Evolutionary conservation across 1,140 invertebrate species (phyloP).

Genomic region (Aphelenchoides fujianensis): DNA sequence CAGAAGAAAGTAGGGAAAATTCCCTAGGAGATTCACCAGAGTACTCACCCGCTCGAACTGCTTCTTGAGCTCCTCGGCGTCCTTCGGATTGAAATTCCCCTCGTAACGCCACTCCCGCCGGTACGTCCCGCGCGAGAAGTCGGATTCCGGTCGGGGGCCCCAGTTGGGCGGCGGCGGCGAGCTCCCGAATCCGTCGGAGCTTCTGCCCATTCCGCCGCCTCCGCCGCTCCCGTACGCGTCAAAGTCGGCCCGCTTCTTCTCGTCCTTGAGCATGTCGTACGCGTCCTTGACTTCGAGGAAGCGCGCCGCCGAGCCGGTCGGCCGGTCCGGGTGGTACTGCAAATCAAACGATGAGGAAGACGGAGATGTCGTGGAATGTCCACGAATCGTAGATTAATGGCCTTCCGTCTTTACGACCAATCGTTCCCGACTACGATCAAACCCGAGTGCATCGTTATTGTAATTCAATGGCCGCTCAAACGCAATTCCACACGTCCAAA

Average conservation of each 20-base stretch:
- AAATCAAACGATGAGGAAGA: conserved; percentile 1
- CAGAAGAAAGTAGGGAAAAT: too few relatives aligned
- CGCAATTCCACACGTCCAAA: too few relatives aligned
- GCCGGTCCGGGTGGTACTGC: conserved; percentile 21
- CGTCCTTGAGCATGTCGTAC: conserved; percentile 13
- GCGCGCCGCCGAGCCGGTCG: not conserved
- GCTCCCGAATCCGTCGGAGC: not conserved
- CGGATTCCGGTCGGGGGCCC: not conserved
- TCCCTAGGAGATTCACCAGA: too few relatives aligned
- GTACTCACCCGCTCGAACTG: not conserved
- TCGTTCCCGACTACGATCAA: too few relatives aligned
- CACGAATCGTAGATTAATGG: too few relatives aligned
- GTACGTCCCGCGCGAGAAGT: not conserved
- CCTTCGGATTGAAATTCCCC: not conserved
- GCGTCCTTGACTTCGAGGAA: conserved; percentile 17
- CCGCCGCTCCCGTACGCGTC: not conserved
- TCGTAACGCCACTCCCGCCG: not conserved
- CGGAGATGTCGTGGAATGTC: too few relatives aligned
- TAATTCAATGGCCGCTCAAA: too few relatives aligned
- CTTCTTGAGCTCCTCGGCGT: too few relatives aligned
- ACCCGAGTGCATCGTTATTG: too few relatives aligned
- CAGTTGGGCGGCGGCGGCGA: not conserved
- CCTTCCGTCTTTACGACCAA: too few relatives aligned
- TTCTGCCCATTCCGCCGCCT: not conserved
- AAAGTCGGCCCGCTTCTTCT: conserved; percentile 1